These are phyloP conservation scores for Phocoena sinus DNA, from an alignment of 2,113 vertebrate species.

Conservation along the genomic window DNA sequence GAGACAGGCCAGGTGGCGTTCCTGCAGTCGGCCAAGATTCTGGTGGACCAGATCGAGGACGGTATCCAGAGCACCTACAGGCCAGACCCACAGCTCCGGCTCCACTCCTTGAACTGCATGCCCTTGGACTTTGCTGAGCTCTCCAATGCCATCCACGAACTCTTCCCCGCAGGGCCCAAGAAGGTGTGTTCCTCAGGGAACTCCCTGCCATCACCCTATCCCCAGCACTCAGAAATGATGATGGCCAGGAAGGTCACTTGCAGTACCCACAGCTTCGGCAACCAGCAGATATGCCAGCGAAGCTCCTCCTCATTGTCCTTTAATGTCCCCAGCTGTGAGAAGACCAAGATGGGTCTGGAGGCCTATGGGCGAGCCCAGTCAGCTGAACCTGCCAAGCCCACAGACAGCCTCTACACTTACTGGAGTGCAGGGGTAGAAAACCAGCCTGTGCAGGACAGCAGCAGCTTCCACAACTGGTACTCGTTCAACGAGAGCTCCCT, in stretches of 20 bases:
- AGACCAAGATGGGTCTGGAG: conserved; percentile 32
- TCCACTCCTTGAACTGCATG: conserved; percentile 65
- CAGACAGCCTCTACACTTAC: conserved; percentile 46
- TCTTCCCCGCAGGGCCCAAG: conserved; percentile 66
- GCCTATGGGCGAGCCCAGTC: conserved; percentile 58
- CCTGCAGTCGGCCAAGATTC: conserved; percentile 74
- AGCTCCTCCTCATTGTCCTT: conserved; percentile 68
- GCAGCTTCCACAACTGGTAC: conserved; percentile 66
- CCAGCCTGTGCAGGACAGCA: conserved; percentile 16
- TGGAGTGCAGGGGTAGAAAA: conserved; percentile 38
- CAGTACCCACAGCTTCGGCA: conserved; percentile 60
- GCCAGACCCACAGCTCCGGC: conserved; percentile 66
- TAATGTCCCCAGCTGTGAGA: not conserved
- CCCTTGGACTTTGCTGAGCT: conserved; percentile 71
- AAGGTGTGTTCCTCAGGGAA: conserved; percentile 49
- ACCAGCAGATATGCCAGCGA: conserved; percentile 46
- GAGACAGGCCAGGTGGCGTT: conserved; percentile 75
- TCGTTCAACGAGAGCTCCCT: conserved; percentile 12
- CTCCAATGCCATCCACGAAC: conserved; percentile 56
- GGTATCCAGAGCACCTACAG: conserved; percentile 69
- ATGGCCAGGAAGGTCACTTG: conserved; percentile 64
- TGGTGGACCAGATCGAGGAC: conserved; percentile 75
- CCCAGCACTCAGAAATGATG: conserved; percentile 67
- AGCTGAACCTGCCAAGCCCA: not conserved
- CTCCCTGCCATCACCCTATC: conserved; percentile 43